phyloP scores from a whole-genome alignment of 2,113 vertebrate genomes.

The Chaetura pelagica region DNA sequence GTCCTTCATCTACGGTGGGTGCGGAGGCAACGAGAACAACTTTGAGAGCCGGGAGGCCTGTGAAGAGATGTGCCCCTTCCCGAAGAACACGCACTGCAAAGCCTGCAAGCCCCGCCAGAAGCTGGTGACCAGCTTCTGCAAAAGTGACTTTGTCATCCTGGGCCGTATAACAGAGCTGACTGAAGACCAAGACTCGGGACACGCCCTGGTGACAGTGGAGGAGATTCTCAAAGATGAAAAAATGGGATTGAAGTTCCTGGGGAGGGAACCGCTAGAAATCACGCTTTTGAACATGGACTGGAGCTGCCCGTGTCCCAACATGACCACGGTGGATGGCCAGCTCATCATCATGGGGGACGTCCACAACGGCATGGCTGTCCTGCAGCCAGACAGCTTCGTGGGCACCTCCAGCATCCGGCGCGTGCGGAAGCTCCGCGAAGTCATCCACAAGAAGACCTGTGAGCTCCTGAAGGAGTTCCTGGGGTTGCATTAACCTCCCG shows the following conservation, averaged over 20 bases:
- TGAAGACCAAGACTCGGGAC: conserved; percentile 88
- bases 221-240: conserved; percentile 97
- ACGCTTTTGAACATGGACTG: conserved; percentile 94
- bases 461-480: conserved; percentile 92
- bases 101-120: conserved; percentile 90
- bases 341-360: conserved; percentile 96
- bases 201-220: conserved; percentile 89
- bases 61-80: conserved; percentile 92
- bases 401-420: conserved; percentile 84
- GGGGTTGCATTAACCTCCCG: conserved; percentile 80
- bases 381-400: conserved; percentile 93
- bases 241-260: conserved; percentile 96
- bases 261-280: conserved; percentile 91
- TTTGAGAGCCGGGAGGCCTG: conserved; percentile 93
- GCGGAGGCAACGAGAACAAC: conserved; percentile 95
- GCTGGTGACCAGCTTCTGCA: conserved; percentile 96
- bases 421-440: conserved; percentile 89
- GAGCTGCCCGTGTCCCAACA: conserved; percentile 95
- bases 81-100: conserved; percentile 86
- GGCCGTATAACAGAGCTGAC: conserved; percentile 89
- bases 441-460: conserved; percentile 94
- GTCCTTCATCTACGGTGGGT: conserved; percentile 93
- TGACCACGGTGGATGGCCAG: conserved; percentile 86
- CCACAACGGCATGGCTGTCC: conserved; percentile 90
- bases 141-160: conserved; percentile 92